Conservation (phyloP, 2,888 invertebrate species). For the Drosophila meridiana region DNA sequence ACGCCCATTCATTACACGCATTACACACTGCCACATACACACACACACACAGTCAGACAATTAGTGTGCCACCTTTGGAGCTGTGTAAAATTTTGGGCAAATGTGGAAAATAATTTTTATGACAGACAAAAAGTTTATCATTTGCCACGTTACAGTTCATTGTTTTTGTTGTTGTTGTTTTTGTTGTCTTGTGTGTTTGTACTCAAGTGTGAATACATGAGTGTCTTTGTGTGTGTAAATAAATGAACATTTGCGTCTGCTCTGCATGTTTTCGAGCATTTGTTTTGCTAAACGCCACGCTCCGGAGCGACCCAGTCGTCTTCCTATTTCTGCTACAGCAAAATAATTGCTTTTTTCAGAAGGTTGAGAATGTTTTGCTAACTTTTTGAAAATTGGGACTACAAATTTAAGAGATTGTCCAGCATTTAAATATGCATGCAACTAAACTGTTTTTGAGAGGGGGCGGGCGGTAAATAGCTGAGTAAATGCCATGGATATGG, state of each 20-base stretch:
- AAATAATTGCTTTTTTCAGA: conserved; percentile 76
- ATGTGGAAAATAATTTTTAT: conserved; percentile 66
- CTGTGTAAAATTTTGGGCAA: conserved; percentile 46
- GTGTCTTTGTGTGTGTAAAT: conserved; percentile 24
- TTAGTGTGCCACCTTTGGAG: conserved; percentile 38
- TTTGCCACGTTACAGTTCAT: conserved; percentile 73
- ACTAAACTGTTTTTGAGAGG: conserved; percentile 5
- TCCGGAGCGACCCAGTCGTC: background rate
- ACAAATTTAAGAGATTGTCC: conserved; percentile 32
- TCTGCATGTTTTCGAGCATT: conserved; percentile 53
- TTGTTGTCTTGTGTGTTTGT: conserved; percentile 12
- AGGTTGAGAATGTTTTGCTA: conserved; percentile 64
- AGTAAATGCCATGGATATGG: conserved; percentile 21
- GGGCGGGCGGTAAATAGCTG: conserved; percentile 2
- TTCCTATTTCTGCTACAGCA: conserved; percentile 7
- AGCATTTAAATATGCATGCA: conserved; percentile 36
- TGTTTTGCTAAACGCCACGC: conserved; percentile 35
- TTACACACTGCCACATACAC: conserved; percentile 2
- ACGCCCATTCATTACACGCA: conserved; percentile 42
- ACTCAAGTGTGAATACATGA: conserved; percentile 42
- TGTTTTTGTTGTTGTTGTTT: conserved; percentile 54
- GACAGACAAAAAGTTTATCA: conserved; percentile 80
- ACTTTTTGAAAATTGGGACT: conserved; percentile 59
- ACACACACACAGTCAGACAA: conserved; percentile 15
- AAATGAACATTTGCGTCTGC: conserved; percentile 51